Percentiles rank a stretch among this genome's conserved stretches.
These are phyloP conservation scores for Homalodisca vitripennis DNA, from an alignment of 1,140 invertebrate genomes.

Conservation along the genomic window DNA sequence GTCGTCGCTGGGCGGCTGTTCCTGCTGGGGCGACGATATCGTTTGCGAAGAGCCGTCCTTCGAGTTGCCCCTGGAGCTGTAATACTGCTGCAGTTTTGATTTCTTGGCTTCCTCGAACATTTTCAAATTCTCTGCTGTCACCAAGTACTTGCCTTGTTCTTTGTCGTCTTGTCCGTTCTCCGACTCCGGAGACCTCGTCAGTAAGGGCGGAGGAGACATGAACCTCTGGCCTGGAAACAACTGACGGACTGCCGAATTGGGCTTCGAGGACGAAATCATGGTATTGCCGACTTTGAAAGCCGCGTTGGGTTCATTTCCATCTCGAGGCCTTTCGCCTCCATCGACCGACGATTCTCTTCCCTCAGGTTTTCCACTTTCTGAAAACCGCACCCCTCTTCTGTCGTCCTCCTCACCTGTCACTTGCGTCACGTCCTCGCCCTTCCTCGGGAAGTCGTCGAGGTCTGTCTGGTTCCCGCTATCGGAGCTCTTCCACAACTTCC, in stretches of 20 bases:
- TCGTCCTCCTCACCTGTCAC: constrained; percentile 40
- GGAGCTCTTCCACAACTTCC: constrained; percentile 55
- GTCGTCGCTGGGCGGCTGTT: constrained; percentile 41
- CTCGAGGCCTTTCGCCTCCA: constrained; percentile 40
- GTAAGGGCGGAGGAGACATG: constrained; percentile 55
- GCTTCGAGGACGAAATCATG: constrained; percentile 48
- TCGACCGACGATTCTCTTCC: constrained; percentile 39
- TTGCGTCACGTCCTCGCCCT: constrained; percentile 39
- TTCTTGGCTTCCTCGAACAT: constrained; percentile 63
- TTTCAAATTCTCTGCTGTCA: constrained; percentile 62
- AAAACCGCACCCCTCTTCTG: constrained; percentile 39
- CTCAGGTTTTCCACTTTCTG: constrained; percentile 44
- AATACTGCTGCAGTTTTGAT: constrained; percentile 27
- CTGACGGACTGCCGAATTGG: constrained; percentile 72
- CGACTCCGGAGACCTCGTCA: constrained; percentile 29
- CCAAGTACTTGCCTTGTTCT: constrained; percentile 51
- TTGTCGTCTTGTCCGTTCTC: constrained; percentile 30
- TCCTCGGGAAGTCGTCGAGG: constrained; percentile 18
- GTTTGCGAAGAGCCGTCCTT: constrained; percentile 31
- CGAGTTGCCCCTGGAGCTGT: constrained; percentile 45
- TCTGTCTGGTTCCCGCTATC: constrained; percentile 23
- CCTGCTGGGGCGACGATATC: constrained; percentile 47
- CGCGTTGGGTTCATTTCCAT: constrained; percentile 54
- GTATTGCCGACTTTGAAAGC: constrained; percentile 60
- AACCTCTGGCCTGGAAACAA: constrained; percentile 63